Evolutionary conservation across 1,140 invertebrate species (phyloP).

Genomic region (Drosophila biarmipes): DNA sequence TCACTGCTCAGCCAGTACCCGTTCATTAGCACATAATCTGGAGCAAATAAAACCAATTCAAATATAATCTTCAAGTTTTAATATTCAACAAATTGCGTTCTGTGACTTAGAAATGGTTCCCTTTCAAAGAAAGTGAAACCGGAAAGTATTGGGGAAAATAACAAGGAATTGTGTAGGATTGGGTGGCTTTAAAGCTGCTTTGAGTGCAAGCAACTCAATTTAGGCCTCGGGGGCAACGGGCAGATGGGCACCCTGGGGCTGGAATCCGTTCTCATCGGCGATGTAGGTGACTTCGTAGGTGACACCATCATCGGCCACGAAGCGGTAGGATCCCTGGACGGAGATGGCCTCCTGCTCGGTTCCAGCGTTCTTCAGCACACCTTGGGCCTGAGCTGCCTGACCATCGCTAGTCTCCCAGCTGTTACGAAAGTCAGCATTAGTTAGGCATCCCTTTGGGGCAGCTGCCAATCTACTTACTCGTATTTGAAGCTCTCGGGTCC

Average conservation of each 20-base stretch:
- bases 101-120: slow-evolving; percentile 26
- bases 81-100: slow-evolving; percentile 37
- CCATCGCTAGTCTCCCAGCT: slow-evolving; percentile 63
- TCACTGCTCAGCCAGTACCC: no score
- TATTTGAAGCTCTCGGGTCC: slow-evolving; percentile 35
- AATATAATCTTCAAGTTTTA: slow-evolving; percentile 25
- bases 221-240: slow-evolving; percentile 81
- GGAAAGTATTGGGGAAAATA: slow-evolving; percentile 13
- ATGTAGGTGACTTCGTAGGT: slow-evolving; percentile 88
- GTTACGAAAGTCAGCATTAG: background rate
- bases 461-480: slow-evolving; percentile 41
- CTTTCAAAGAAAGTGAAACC: background rate
- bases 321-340: slow-evolving; percentile 86
- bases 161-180: slow-evolving; percentile 25
- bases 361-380: slow-evolving; percentile 46
- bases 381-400: background rate
- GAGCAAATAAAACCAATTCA: slow-evolving; percentile 8
- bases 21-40: no score
- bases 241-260: slow-evolving; percentile 88
- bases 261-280: slow-evolving; percentile 91
- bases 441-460: background rate
- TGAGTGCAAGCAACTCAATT: slow-evolving; percentile 1
- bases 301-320: slow-evolving; percentile 87
- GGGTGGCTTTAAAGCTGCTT: slow-evolving; percentile 15
- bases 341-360: slow-evolving; percentile 75